These are phyloP conservation scores for Habrosyne pyritoides DNA, from an alignment of 2,888 invertebrate genomes.

Conservation along the genomic window DNA sequence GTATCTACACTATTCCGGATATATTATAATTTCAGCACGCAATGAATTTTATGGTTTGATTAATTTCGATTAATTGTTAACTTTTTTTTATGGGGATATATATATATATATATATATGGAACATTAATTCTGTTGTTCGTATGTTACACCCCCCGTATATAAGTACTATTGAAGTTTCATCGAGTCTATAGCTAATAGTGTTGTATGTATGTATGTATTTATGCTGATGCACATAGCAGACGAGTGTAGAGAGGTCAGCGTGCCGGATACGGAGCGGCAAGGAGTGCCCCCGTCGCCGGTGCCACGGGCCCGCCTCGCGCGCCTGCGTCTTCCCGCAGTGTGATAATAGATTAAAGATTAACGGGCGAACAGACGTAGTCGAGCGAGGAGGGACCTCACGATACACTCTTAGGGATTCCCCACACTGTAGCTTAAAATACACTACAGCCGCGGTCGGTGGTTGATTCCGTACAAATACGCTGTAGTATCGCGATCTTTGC, in stretches of 20 bases:
- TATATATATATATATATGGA: too few species aligned
- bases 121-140: constrained; percentile 53
- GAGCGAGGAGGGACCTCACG: not conserved
- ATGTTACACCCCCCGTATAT: constrained; percentile 48
- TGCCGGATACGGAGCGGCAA: constrained; percentile 10
- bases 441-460: not conserved
- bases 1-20: constrained; percentile 21
- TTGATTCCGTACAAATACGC: too few species aligned
- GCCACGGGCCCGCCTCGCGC: constrained; percentile 7
- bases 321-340: constrained; percentile 15
- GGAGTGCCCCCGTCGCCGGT: constrained; percentile 13
- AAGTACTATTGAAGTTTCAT: constrained; percentile 57
- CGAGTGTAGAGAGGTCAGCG: not conserved
- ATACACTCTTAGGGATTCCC: not conserved
- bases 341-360: constrained; percentile 4
- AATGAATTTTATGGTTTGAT: constrained; percentile 46
- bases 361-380: not conserved
- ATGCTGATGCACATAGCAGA: constrained; percentile 18
- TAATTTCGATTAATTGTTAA: constrained; percentile 56
- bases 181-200: constrained; percentile 56
- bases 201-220: constrained; percentile 53
- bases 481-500: too few species aligned
- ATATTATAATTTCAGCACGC: constrained; percentile 35
- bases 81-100: constrained; percentile 55
- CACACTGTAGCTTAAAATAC: not conserved